Evolutionary conservation across 2,888 invertebrate genomes (phyloP).

Genomic region (Caenorhabditis parvicauda): DNA sequence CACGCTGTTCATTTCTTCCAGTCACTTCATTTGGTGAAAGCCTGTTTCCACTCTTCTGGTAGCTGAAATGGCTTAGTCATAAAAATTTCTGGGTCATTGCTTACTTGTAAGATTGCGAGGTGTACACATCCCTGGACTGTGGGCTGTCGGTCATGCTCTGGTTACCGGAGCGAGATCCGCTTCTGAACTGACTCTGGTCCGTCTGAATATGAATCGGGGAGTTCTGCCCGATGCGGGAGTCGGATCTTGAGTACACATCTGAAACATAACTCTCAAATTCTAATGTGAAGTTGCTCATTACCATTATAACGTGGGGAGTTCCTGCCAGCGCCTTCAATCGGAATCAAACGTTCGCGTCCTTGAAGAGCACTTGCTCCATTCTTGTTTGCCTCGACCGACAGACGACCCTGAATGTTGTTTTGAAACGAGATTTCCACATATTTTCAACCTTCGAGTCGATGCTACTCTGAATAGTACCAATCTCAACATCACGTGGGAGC

Average conservation of each 20-base stretch:
- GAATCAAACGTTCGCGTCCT: conserved; percentile 53
- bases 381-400: conserved; percentile 58
- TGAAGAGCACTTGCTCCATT: conserved; percentile 39
- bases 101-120: conserved; percentile 38
- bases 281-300: too few species aligned
- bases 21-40: conserved; percentile 38
- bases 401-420: conserved; percentile 43
- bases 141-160: conserved; percentile 19
- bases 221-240: conserved; percentile 25
- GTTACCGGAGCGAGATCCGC: conserved; percentile 12
- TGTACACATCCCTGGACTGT: conserved; percentile 32
- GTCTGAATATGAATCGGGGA: conserved; percentile 45
- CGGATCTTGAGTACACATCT: conserved; percentile 1
- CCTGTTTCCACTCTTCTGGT: conserved; percentile 39
- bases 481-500: conserved; percentile 58
- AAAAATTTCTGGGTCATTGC: not conserved
- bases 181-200: conserved; percentile 28
- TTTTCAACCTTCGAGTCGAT: conserved; percentile 46
- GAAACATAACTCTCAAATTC: not conserved
- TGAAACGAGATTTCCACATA: not conserved
- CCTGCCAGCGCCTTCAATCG: conserved; percentile 51
- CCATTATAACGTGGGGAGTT: conserved; percentile 16
- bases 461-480: conserved; percentile 45
- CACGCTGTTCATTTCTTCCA: conserved; percentile 30
- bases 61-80: conserved; percentile 16